phyloP scores from a whole-genome alignment of 1,140 invertebrate species.

The Triops cancriformis region DNA sequence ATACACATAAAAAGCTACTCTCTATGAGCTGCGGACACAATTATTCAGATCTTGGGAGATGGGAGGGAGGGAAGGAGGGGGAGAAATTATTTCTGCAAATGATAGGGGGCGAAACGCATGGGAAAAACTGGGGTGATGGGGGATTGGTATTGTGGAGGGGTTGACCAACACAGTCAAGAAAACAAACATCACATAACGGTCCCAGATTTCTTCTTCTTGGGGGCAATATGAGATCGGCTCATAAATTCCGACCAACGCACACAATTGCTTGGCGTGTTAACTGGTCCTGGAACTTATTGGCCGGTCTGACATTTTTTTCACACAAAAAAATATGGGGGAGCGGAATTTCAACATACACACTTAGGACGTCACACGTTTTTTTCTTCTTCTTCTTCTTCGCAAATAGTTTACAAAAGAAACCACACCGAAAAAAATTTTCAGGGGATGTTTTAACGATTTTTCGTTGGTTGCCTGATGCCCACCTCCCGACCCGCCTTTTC shows the following conservation, averaged over 20 bases:
- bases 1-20: slow-evolving; percentile 11
- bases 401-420: slow-evolving; percentile 10
- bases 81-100: background rate
- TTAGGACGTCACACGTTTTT: background rate
- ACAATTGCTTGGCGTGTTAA: no score
- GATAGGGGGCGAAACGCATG: background rate
- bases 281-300: no score
- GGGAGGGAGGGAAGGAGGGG: background rate
- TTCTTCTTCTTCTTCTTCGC: slow-evolving; percentile 23
- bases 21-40: slow-evolving; percentile 3
- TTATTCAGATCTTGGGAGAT: slow-evolving; percentile 14
- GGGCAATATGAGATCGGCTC: no score
- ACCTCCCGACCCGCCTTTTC: background rate
- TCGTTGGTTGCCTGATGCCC: background rate
- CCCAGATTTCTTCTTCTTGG: background rate
- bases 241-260: no score
- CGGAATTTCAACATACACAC: background rate
- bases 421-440: background rate
- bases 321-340: background rate
- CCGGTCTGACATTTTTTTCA: background rate
- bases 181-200: slow-evolving; percentile 14
- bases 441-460: background rate
- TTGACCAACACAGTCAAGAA: background rate
- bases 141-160: background rate
- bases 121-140: background rate